A percentile compares a stretch with the other conserved stretches of the same genome.
phyloP scores from a whole-genome alignment of 2,113 vertebrate species.

The Hymenochirus boettgeri region DNA sequence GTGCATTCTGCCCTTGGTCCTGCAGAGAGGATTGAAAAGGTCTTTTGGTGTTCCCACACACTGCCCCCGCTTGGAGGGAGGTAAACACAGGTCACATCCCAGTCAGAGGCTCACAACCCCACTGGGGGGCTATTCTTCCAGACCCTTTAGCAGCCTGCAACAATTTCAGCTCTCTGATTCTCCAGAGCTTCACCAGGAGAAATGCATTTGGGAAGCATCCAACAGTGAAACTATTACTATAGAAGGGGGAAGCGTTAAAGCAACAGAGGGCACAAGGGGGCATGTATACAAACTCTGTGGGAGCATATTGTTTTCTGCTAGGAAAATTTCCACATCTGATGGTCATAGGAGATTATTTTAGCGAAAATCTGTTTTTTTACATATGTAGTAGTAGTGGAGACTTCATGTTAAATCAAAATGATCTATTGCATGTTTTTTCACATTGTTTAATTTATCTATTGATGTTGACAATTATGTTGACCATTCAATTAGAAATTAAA shows the following conservation, averaged over 20 bases:
- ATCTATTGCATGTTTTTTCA: too few relatives aligned
- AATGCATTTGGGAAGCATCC: neutral
- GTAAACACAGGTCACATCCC: slow-evolving; percentile 33
- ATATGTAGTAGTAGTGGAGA: too few relatives aligned
- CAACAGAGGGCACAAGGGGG: too few relatives aligned
- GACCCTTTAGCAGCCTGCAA: neutral
- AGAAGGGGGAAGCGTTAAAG: neutral
- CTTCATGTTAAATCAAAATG: too few relatives aligned
- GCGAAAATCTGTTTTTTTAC: too few relatives aligned
- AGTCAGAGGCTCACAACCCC: slow-evolving; percentile 24
- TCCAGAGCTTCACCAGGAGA: neutral
- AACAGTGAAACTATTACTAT: neutral
- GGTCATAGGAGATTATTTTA: too few relatives aligned
- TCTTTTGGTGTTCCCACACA: slow-evolving; percentile 35
- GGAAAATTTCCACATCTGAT: too few relatives aligned
- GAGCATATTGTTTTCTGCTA: too few relatives aligned
- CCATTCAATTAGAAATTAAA: too few relatives aligned
- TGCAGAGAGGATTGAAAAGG: slow-evolving; percentile 32
- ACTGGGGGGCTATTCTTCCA: slow-evolving; percentile 4
- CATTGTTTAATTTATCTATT: too few relatives aligned
- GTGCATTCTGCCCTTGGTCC: slow-evolving; percentile 36
- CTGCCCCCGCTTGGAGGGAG: slow-evolving; percentile 26
- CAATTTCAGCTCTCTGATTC: neutral
- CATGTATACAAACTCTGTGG: too few relatives aligned
- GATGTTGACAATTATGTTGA: too few relatives aligned